Evolutionary conservation across 2,888 invertebrate species (phyloP).

Genomic region (Sisyra terminalis): DNA sequence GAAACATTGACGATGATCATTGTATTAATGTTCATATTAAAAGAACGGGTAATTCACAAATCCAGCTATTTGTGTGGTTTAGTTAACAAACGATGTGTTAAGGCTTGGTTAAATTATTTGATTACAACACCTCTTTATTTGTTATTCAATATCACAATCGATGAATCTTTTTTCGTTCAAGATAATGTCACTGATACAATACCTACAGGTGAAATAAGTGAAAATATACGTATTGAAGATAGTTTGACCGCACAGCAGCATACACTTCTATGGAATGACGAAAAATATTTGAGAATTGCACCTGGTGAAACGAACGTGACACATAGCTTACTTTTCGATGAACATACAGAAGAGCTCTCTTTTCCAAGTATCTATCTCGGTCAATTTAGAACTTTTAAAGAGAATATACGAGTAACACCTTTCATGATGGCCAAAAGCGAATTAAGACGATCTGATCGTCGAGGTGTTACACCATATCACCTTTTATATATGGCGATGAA

Average conservation of each 20-base stretch:
- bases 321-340: conserved; percentile 20
- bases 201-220: conserved; percentile 11
- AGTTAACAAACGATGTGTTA: conserved; percentile 13
- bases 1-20: conserved; percentile 17
- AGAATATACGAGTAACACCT: conserved; percentile 13
- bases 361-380: conserved; percentile 25
- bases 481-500: conserved; percentile 19
- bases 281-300: conserved; percentile 12
- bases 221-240: conserved; percentile 14
- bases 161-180: too few relatives aligned
- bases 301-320: conserved; percentile 8
- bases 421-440: conserved; percentile 13
- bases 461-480: conserved; percentile 18
- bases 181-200: conserved; percentile 12
- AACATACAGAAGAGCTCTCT: conserved; percentile 24
- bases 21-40: conserved; percentile 17
- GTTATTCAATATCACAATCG: conserved; percentile 12
- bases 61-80: conserved; percentile 15
- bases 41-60: conserved; percentile 14
- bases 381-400: conserved; percentile 17
- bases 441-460: conserved; percentile 18
- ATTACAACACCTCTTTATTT: conserved; percentile 11
- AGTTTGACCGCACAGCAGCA: conserved; percentile 13
- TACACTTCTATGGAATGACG: conserved; percentile 15
- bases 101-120: conserved; percentile 15